These are phyloP conservation scores for Crotalus tigris DNA, from an alignment of 2,113 vertebrate species.

Conservation along the genomic window DNA sequence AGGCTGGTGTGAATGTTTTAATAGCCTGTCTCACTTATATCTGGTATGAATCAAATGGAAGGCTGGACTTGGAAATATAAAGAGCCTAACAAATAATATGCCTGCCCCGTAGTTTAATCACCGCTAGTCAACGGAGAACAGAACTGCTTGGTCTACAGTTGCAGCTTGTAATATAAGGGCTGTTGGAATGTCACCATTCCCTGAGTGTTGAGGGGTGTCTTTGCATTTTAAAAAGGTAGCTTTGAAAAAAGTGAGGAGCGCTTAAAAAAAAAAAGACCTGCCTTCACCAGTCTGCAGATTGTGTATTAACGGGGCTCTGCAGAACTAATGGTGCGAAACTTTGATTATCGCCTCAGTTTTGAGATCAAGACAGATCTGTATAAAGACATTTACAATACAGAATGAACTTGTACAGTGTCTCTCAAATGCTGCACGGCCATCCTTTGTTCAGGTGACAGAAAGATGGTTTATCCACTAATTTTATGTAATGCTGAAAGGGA, in stretches of 20 bases:
- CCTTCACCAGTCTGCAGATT: neutral
- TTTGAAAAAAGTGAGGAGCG: neutral
- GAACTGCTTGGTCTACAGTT: conserved; percentile 4
- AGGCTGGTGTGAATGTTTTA: neutral
- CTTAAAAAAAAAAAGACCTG: neutral
- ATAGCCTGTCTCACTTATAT: neutral
- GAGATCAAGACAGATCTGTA: neutral
- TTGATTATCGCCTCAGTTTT: conserved; percentile 3
- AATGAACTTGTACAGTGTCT: conserved; percentile 1
- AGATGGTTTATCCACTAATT: neutral
- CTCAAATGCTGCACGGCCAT: neutral
- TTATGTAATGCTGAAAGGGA: neutral
- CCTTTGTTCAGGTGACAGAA: neutral
- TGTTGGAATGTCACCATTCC: neutral
- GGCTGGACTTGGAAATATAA: conserved; percentile 7
- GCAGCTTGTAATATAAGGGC: neutral
- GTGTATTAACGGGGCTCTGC: neutral
- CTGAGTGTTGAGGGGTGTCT: neutral
- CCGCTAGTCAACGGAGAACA: neutral
- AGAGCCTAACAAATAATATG: conserved; percentile 1
- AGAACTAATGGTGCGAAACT: neutral
- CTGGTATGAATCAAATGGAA: neutral
- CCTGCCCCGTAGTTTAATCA: conserved; percentile 19
- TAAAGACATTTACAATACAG: conserved; percentile 16
- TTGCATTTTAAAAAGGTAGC: conserved; percentile 28